Evolutionary conservation across 2,888 invertebrate species (phyloP), one percentile per base, ranked within the genome.

Genomic region (Eurois occulta): DNA sequence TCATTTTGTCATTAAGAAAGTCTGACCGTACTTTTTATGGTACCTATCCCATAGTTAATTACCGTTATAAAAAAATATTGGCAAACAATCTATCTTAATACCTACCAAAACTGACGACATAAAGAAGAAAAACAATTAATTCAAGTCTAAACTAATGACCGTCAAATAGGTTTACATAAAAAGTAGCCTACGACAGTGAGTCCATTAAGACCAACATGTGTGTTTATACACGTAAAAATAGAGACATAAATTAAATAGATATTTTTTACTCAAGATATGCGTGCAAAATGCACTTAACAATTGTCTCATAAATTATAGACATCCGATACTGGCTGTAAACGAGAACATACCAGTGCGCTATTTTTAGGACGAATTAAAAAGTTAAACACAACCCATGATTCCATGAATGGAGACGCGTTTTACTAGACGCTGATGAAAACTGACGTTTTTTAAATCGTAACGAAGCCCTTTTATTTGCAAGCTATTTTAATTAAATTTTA

Each of bases 291-390:
- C 87, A 86, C 84, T 87, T 88, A 80, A 82, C 86, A 81, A 87
- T 82, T 86, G 87, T 86, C 81, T 79, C 84, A 84, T 88, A 88
- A 85, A 88, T 87, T 85, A 85, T 86, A 77, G 84, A 83, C 82
- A 83, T 85, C 77, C 80, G 81, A 85, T 87, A 86, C 81, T 66
- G 79, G 77, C 78, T 87, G 81, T 83, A 81, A 82, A 82, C 79
- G 84, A 84, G 78, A 77, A 74, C 74, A 60, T 80, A 79, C 75
- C 70, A 35, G 48, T 75, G 78, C 67, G 75, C 81, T 86, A 81
- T 78, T 81, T 75, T 78, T 76, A 81, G 77, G 66, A 76, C 28
- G 46, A 80, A 86, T 81, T 84, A 79, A 75, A 84, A 84, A 84
- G 79, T 79, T 74, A 75, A 79, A 78, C 58, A 80, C 77, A 48